phyloP scores from a whole-genome alignment of 2,113 vertebrate genomes.

The Cephalophus harveyi region DNA sequence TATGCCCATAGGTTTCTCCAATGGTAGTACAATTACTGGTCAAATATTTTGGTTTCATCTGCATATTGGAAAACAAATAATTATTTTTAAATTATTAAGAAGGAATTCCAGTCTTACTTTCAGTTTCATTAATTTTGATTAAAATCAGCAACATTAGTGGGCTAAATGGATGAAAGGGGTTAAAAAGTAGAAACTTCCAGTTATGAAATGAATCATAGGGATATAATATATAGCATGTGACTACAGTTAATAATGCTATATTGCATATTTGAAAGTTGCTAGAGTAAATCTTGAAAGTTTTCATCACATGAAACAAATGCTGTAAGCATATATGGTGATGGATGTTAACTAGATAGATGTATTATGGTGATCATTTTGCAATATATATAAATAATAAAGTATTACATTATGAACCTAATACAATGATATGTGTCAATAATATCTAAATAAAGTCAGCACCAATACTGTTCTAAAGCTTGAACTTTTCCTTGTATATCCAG shows the following conservation, averaged over 20 bases:
- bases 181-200: background rate
- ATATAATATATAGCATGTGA: background rate
- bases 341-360: background rate
- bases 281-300: background rate
- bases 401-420: background rate
- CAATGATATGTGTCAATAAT: background rate
- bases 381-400: background rate
- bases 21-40: background rate
- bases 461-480: background rate
- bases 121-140: background rate
- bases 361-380: background rate
- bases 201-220: background rate
- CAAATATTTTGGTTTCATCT: background rate
- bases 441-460: background rate
- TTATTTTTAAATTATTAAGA: background rate
- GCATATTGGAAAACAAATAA: background rate
- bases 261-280: background rate
- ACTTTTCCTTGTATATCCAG: background rate
- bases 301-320: background rate
- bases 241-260: background rate
- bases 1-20: background rate
- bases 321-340: background rate
- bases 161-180: background rate
- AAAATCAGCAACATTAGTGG: background rate
- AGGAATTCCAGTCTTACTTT: background rate